Evolutionary conservation across 2,113 vertebrate species (phyloP).

Genomic region (Tor tambroides): DNA sequence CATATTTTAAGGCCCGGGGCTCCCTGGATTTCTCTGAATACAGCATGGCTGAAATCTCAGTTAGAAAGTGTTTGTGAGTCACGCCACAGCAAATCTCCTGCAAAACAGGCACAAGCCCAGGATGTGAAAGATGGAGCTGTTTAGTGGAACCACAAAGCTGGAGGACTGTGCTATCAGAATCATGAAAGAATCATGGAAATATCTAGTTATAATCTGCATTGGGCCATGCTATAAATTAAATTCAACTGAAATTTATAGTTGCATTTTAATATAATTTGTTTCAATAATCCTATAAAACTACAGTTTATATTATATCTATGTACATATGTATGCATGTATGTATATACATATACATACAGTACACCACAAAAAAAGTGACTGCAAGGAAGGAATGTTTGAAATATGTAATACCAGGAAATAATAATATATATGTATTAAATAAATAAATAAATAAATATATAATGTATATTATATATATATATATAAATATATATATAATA

Average conservation of each 20-base stretch:
- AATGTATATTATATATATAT: no score
- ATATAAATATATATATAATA: no score
- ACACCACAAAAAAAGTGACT: no score
- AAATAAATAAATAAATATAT: no score
- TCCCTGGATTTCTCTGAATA: slow-evolving; percentile 9
- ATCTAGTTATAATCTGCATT: background rate
- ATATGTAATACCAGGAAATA: no score
- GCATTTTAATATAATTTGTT: no score
- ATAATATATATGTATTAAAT: no score
- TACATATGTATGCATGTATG: background rate
- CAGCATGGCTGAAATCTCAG: background rate
- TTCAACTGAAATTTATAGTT: no score
- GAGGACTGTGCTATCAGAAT: background rate
- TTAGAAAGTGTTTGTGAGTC: slow-evolving; percentile 4
- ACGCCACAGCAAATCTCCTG: slow-evolving; percentile 5
- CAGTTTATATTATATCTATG: background rate
- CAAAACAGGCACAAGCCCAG: background rate
- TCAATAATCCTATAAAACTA: background rate
- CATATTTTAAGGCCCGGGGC: background rate
- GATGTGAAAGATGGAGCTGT: background rate
- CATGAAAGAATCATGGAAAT: background rate
- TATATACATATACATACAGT: no score
- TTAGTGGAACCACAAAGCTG: background rate
- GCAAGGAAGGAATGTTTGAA: no score
- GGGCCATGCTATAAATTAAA: no score